Conservation (phyloP, 1,140 invertebrate genomes). For the Ceratina japonica region DNA sequence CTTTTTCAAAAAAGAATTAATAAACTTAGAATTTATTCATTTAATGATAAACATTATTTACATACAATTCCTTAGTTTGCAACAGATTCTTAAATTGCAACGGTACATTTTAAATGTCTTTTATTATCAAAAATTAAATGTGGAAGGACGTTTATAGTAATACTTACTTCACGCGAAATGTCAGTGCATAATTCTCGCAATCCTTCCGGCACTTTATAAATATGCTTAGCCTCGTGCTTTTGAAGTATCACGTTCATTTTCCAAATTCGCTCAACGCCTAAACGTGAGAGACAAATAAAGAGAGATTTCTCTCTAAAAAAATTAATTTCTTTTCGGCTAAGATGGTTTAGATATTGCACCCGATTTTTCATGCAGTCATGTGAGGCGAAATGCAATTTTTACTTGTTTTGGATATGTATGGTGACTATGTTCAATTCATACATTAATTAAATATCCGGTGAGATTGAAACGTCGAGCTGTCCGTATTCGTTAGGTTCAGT, state of each 20-base stretch:
- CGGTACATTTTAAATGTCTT: no score
- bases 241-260: conserved; percentile 70
- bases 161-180: conserved; percentile 83
- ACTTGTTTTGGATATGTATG: conserved; percentile 9
- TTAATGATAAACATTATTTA: no score
- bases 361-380: neutral
- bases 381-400: neutral
- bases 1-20: no score
- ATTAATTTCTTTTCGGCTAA: neutral
- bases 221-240: conserved; percentile 67
- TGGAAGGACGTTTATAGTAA: no score
- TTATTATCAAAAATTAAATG: no score
- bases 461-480: neutral
- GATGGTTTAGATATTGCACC: neutral
- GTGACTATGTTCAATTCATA: neutral
- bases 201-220: conserved; percentile 81
- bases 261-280: neutral
- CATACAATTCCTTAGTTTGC: no score
- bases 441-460: conserved; percentile 16
- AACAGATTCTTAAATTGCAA: no score
- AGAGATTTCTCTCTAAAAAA: neutral
- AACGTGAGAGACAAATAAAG: neutral
- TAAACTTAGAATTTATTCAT: no score
- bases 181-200: conserved; percentile 84
- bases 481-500: no score